Evolutionary conservation across 2,888 invertebrate genomes (phyloP).

Genomic region (Dusona sp.): DNA sequence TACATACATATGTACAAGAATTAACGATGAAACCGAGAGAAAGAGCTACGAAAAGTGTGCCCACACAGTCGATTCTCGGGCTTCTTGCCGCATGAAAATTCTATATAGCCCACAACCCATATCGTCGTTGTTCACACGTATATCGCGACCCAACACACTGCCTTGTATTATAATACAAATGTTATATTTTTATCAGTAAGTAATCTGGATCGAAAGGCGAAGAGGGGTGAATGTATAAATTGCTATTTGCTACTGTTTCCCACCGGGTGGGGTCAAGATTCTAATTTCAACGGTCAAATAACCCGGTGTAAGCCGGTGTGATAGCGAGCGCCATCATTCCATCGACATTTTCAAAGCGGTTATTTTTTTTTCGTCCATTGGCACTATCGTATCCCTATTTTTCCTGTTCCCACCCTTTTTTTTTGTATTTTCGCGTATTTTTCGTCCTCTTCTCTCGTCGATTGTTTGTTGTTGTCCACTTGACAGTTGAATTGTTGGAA

Average conservation of each 20-base stretch:
- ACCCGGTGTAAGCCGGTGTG: too few relatives aligned
- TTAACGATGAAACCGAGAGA: conserved; percentile 29
- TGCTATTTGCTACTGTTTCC: not conserved
- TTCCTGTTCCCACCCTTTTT: not conserved
- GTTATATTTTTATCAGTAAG: conserved; percentile 31
- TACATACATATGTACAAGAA: conserved; percentile 36
- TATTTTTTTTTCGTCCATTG: conserved; percentile 7
- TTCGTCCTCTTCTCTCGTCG: not conserved
- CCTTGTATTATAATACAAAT: not conserved
- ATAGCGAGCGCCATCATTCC: not conserved
- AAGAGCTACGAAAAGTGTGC: conserved; percentile 48
- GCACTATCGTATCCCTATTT: not conserved
- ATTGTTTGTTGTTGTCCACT: not conserved
- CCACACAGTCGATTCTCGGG: conserved; percentile 49
- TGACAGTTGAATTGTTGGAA: not conserved
- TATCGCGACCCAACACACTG: conserved; percentile 14
- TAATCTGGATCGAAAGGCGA: conserved; percentile 9
- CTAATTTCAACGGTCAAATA: conserved; percentile 3
- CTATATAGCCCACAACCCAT: conserved; percentile 32
- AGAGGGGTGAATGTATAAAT: conserved; percentile 14
- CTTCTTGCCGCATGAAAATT: conserved; percentile 52
- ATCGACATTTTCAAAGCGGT: not conserved
- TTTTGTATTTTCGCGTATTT: not conserved
- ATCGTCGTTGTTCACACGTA: conserved; percentile 9
- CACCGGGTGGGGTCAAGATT: conserved; percentile 35